Percentiles rank a stretch among this genome's conserved stretches.
phyloP scores from a whole-genome alignment of 30 jellyfish, hydroid and myxozoan genomes.

The Chrysaora quinquecirrha region DNA sequence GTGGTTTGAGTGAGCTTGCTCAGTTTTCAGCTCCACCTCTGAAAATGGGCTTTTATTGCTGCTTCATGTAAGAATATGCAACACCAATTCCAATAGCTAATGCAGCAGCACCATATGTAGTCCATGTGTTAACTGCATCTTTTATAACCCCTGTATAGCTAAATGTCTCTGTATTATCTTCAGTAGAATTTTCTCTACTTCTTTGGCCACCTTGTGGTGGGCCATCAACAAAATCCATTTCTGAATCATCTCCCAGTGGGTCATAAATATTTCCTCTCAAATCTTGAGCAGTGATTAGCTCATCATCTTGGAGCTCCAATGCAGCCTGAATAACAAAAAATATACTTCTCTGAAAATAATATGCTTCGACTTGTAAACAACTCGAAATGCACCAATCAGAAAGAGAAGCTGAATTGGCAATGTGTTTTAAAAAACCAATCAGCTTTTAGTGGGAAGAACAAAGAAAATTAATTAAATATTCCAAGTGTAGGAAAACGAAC shows the following conservation, averaged over 20 bases:
- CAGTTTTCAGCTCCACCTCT: too few relatives aligned
- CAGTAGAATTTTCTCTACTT: neutral
- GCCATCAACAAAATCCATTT: slow-evolving; percentile 58
- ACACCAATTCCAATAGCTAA: slow-evolving; percentile 92
- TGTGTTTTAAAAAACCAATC: too few relatives aligned
- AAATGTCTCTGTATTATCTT: neutral
- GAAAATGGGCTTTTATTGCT: too few relatives aligned
- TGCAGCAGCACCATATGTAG: slow-evolving; percentile 85
- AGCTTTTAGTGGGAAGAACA: too few relatives aligned
- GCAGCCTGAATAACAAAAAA: slow-evolving; percentile 44
- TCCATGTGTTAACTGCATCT: slow-evolving; percentile 44
- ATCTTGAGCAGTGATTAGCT: slow-evolving; percentile 5
- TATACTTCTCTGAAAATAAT: too few relatives aligned
- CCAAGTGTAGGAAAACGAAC: too few relatives aligned
- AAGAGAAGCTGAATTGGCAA: too few relatives aligned
- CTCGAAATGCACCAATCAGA: too few relatives aligned
- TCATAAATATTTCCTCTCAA: slow-evolving; percentile 5
- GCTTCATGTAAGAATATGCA: slow-evolving; percentile 82
- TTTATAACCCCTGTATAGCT: slow-evolving; percentile 11
- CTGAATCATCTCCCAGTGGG: slow-evolving; percentile 26
- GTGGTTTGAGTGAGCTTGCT: too few relatives aligned
- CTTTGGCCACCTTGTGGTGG: neutral
- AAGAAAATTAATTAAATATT: too few relatives aligned
- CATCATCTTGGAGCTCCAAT: slow-evolving; percentile 16
- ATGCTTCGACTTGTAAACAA: too few relatives aligned